Conservation (phyloP, 2,113 vertebrate species). For the Nicator chloris region DNA sequence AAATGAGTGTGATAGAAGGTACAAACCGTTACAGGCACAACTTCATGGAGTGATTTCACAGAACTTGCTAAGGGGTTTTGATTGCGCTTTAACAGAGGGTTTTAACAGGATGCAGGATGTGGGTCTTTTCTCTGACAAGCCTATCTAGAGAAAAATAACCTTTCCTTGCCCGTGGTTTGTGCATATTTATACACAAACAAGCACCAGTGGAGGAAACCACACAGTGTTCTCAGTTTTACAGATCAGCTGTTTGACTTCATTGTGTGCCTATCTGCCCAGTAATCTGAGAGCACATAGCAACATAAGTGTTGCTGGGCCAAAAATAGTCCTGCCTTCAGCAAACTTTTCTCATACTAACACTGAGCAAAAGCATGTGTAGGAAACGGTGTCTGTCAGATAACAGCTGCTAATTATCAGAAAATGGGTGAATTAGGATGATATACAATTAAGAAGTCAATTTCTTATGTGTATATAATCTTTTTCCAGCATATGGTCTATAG, state of each 20-base stretch:
- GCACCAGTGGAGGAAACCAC: conserved; percentile 45
- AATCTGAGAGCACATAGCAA: conserved; percentile 71
- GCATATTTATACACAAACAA: conserved; percentile 29
- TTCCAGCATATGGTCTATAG: background rate
- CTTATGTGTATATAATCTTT: background rate
- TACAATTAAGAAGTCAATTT: background rate
- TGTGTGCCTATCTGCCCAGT: conserved; percentile 52
- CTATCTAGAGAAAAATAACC: conserved; percentile 30
- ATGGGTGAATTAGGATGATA: background rate
- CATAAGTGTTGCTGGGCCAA: conserved; percentile 41
- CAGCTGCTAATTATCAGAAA: conserved; percentile 60
- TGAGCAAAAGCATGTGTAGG: conserved; percentile 50
- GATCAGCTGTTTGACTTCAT: conserved; percentile 69
- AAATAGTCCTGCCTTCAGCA: conserved; percentile 67
- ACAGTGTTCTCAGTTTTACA: conserved; percentile 48
- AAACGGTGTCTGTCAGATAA: conserved; percentile 63
- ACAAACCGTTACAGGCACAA: background rate
- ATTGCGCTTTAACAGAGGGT: background rate
- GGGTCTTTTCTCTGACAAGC: conserved; percentile 19
- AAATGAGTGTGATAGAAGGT: background rate
- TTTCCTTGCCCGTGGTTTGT: background rate
- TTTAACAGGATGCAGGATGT: conserved; percentile 37
- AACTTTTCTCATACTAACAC: conserved; percentile 64
- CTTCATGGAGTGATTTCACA: background rate
- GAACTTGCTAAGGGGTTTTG: background rate